Conservation (phyloP, 2,797 vertebrate species). For the Acanthurus lineatus region DNA sequence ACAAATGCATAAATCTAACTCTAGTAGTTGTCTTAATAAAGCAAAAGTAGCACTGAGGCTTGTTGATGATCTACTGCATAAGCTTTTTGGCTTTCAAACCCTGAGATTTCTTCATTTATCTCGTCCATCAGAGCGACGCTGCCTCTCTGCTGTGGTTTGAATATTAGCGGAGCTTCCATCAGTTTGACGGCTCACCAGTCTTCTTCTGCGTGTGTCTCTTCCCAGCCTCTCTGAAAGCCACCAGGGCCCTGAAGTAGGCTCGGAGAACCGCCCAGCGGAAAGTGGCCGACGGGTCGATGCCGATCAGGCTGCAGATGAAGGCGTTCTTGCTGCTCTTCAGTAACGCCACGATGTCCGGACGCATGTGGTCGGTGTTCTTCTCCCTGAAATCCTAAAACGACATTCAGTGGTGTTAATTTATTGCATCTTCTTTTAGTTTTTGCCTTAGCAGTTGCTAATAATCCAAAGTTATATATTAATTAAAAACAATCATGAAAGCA, state of each 20-base stretch:
- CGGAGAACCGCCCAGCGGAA: slow-evolving; percentile 98
- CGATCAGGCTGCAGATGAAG: slow-evolving; percentile 96
- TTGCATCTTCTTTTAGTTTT: neutral
- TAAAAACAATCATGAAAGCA: too few relatives aligned
- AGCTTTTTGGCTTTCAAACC: neutral
- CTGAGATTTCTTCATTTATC: neutral
- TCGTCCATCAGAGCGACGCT: too few relatives aligned
- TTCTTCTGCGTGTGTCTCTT: slow-evolving; percentile 90
- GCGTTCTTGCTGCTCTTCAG: slow-evolving; percentile 95
- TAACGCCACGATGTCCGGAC: slow-evolving; percentile 96
- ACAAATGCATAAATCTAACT: neutral
- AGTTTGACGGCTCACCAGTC: slow-evolving; percentile 85
- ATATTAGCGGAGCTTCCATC: neutral
- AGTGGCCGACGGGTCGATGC: slow-evolving; percentile 93
- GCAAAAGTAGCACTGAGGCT: neutral
- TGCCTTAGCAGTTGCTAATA: too few relatives aligned
- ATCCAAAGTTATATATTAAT: too few relatives aligned
- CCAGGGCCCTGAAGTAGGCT: slow-evolving; percentile 93
- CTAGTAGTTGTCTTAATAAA: neutral
- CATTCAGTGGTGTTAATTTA: neutral
- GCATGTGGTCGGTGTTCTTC: slow-evolving; percentile 99
- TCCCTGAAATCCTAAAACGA: slow-evolving; percentile 94
- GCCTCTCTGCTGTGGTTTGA: neutral
- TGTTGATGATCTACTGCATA: neutral
- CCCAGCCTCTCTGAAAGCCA: slow-evolving; percentile 93